phyloP scores from a whole-genome alignment of 2,113 vertebrate genomes.

The Campylomormyrus tamandua region DNA sequence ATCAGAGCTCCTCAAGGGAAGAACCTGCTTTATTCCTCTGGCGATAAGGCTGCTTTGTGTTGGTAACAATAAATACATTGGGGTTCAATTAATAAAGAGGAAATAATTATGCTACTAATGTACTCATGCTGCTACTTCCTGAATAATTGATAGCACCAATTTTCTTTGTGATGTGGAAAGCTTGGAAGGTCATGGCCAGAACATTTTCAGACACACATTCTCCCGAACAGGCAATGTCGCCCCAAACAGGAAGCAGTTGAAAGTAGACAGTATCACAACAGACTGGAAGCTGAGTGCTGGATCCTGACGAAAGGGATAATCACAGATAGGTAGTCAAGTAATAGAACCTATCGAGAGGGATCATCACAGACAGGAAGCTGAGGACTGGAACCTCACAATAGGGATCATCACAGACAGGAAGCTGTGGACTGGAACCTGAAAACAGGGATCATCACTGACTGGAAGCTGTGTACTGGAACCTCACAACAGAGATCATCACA shows the following conservation, averaged over 20 bases:
- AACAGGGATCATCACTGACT: no score
- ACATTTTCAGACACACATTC: conserved; percentile 33
- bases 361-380: no score
- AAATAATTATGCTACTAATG: conserved; percentile 21
- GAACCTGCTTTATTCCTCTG: not conserved
- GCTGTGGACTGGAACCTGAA: no score
- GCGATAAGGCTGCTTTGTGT: not conserved
- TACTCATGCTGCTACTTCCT: not conserved
- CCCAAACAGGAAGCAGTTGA: not conserved
- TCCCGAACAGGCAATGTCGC: not conserved
- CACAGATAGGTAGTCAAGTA: not conserved
- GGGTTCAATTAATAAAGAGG: not conserved
- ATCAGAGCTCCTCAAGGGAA: not conserved
- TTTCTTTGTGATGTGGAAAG: conserved; percentile 11
- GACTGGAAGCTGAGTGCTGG: not conserved
- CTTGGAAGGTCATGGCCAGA: conserved; percentile 49
- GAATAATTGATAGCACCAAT: not conserved
- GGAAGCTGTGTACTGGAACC: no score
- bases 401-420: no score
- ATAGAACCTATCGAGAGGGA: no score
- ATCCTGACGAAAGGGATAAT: not conserved
- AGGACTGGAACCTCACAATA: no score
- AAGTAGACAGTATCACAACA: not conserved
- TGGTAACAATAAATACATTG: not conserved
- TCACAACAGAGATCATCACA: no score